These are phyloP conservation scores for Temnothorax unifasciatus DNA, from an alignment of 2,888 invertebrate genomes.

Conservation along the genomic window DNA sequence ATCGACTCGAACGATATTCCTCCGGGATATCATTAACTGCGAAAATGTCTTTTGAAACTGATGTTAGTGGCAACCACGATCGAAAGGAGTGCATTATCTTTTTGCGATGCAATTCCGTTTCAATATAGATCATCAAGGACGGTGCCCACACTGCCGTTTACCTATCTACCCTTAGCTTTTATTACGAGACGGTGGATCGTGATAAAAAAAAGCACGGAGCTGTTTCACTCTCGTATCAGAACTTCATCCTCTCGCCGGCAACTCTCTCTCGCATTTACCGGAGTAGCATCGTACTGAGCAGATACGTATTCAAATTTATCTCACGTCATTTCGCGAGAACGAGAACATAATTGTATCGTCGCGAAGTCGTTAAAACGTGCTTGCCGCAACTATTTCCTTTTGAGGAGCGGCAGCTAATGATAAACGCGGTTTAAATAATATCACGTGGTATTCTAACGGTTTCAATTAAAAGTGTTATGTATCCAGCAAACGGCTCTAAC, in stretches of 20 bases:
- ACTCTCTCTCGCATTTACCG: slow-evolving; percentile 52
- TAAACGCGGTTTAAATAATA: slow-evolving; percentile 59
- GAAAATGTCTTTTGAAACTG: slow-evolving; percentile 71
- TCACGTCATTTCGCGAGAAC: slow-evolving; percentile 71
- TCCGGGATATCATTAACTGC: slow-evolving; percentile 69
- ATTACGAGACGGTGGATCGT: slow-evolving; percentile 69
- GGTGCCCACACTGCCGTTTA: slow-evolving; percentile 49
- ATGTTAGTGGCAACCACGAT: slow-evolving; percentile 58
- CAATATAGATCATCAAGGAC: slow-evolving; percentile 74
- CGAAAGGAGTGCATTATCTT: slow-evolving; percentile 73
- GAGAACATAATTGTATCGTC: slow-evolving; percentile 73
- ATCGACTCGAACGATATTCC: slow-evolving; percentile 58
- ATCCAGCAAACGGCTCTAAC: not conserved
- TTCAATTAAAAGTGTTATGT: slow-evolving; percentile 31
- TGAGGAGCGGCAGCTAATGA: slow-evolving; percentile 45
- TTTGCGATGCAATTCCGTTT: slow-evolving; percentile 73
- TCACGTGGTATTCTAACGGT: slow-evolving; percentile 1
- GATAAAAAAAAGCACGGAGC: slow-evolving; percentile 71
- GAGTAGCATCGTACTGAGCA: slow-evolving; percentile 18
- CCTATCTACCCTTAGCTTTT: slow-evolving; percentile 70
- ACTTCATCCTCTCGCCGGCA: slow-evolving; percentile 45
- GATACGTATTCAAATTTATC: slow-evolving; percentile 75
- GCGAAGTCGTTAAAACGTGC: slow-evolving; percentile 72
- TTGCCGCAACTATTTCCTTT: slow-evolving; percentile 63
- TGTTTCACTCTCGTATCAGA: slow-evolving; percentile 71